Evolutionary conservation across 2,113 vertebrate genomes (phyloP).

Genomic region (Podilymbus podiceps): DNA sequence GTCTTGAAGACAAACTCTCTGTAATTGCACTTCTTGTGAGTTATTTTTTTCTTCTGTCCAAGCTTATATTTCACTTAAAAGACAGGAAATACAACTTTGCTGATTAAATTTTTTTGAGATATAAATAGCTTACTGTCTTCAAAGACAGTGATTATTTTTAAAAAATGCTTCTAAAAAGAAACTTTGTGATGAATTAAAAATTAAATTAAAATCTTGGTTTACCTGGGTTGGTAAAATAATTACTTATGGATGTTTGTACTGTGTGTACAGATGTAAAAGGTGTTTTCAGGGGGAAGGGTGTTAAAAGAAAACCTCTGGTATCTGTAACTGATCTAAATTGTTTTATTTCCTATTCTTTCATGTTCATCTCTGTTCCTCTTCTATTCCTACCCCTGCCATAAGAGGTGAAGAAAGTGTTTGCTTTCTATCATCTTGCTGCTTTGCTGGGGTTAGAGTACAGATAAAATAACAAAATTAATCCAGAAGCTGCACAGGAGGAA

Average conservation of each 20-base stretch:
- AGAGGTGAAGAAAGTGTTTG: neutral
- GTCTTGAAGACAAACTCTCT: neutral
- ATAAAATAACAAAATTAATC: neutral
- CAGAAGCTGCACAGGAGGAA: neutral
- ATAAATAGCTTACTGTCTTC: neutral
- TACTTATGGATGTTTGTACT: neutral
- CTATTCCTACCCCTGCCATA: neutral
- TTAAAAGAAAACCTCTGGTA: neutral
- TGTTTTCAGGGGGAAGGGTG: neutral
- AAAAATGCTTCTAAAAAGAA: neutral
- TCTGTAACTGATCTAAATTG: neutral
- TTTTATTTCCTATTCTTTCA: neutral
- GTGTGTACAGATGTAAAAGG: neutral
- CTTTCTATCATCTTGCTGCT: neutral
- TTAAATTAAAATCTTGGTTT: neutral
- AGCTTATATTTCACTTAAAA: constrained; percentile 1
- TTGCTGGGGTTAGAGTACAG: neutral
- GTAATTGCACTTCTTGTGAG: neutral
- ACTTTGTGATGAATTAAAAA: neutral
- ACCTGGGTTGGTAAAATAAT: neutral
- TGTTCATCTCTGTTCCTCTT: neutral
- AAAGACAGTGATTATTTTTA: neutral
- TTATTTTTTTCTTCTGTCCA: neutral
- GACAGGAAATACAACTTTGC: constrained; percentile 34
- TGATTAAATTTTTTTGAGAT: neutral